Evolutionary conservation across 2,888 invertebrate genomes (phyloP).

Genomic region (Globia sparganii): DNA sequence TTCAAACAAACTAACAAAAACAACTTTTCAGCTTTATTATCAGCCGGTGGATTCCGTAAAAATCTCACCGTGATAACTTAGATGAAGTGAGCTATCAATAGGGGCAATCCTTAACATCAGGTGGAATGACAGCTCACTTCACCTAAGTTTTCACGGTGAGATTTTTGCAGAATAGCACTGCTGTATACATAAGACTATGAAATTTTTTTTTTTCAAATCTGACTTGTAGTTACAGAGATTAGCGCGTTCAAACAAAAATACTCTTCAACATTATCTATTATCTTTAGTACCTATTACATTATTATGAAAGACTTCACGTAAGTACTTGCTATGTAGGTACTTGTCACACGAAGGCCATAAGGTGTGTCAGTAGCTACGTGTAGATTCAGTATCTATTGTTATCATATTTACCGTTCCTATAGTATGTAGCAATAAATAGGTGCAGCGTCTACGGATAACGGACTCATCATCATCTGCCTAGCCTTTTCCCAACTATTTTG

Average conservation of each 20-base stretch:
- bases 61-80: too few relatives aligned
- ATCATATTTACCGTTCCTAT: constrained; percentile 10
- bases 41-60: too few relatives aligned
- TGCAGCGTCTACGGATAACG: constrained; percentile 24
- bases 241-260: neutral
- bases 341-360: constrained; percentile 11
- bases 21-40: too few relatives aligned
- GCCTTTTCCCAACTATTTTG: too few relatives aligned
- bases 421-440: neutral
- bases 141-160: too few relatives aligned
- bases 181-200: too few relatives aligned
- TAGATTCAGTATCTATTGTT: constrained; percentile 16
- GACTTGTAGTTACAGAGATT: neutral
- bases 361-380: constrained; percentile 36
- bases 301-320: neutral
- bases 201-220: neutral
- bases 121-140: too few relatives aligned
- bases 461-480: too few relatives aligned
- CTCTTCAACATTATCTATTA: neutral
- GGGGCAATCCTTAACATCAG: too few relatives aligned
- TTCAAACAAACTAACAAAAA: too few relatives aligned
- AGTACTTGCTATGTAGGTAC: neutral
- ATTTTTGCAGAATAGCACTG: too few relatives aligned
- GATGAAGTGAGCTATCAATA: too few relatives aligned
- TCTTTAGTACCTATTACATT: neutral